phyloP scores from a whole-genome alignment of 2,797 vertebrate genomes.

The Catostomus latipinnis region DNA sequence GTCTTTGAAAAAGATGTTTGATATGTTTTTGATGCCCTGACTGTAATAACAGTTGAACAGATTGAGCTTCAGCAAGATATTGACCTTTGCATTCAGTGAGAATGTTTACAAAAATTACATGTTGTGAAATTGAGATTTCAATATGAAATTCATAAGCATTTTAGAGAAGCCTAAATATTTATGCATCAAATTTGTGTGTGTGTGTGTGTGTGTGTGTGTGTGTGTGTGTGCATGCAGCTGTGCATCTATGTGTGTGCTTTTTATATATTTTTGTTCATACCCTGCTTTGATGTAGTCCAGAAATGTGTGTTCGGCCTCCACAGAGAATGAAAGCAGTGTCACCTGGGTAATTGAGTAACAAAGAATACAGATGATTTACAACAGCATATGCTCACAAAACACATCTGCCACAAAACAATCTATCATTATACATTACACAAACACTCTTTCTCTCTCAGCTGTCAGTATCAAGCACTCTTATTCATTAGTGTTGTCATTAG shows the following conservation, averaged over 20 bases:
- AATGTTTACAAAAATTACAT: constrained; percentile 40
- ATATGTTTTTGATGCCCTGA: constrained; percentile 5
- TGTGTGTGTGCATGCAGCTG: background rate
- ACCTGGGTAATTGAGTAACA: constrained; percentile 77
- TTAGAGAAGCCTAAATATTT: background rate
- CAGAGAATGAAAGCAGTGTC: constrained; percentile 89
- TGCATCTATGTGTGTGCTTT: constrained; percentile 9
- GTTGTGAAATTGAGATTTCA: background rate
- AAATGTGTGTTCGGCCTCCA: constrained; percentile 94
- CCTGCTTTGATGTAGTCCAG: constrained; percentile 97
- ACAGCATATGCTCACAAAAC: constrained; percentile 13
- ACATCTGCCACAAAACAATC: constrained; percentile 31
- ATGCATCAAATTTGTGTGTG: background rate
- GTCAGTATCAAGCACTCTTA: constrained; percentile 24
- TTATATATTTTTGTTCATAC: constrained; percentile 76
- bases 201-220: background rate
- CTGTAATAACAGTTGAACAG: constrained; percentile 14
- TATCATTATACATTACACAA: constrained; percentile 31
- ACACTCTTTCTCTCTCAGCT: constrained; percentile 22
- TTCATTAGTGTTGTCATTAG: constrained; percentile 66
- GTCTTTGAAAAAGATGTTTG: constrained; percentile 1
- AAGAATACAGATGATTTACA: constrained; percentile 46
- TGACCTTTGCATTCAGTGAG: constrained; percentile 25
- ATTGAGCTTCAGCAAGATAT: constrained; percentile 7
- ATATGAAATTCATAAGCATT: constrained; percentile 7